These are phyloP conservation scores for Adelges cooleyi DNA, from an alignment of 1,140 invertebrate genomes.

Conservation along the genomic window DNA sequence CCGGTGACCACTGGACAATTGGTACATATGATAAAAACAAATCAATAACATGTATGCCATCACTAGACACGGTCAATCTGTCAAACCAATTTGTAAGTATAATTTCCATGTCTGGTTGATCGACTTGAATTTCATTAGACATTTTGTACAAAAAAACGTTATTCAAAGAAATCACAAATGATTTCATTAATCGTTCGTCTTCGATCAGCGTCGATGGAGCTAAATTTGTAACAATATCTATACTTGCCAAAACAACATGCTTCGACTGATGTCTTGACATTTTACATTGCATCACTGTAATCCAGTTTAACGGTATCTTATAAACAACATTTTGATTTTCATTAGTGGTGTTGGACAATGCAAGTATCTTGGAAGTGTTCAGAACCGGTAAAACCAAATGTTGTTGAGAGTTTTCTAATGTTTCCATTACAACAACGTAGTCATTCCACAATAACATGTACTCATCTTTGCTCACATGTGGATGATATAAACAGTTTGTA, in stretches of 20 bases:
- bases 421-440: conserved; percentile 44
- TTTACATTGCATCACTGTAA: conserved; percentile 16
- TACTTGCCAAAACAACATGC: conserved; percentile 10
- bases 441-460: conserved; percentile 36
- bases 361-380: conserved; percentile 37
- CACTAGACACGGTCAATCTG: neutral
- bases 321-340: neutral
- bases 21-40: neutral
- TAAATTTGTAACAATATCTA: conserved; percentile 9
- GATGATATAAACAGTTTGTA: conserved; percentile 30
- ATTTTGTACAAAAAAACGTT: conserved; percentile 10
- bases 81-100: neutral
- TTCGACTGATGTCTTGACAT: conserved; percentile 7
- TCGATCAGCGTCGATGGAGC: neutral
- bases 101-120: neutral
- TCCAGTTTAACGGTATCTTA: neutral
- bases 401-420: conserved; percentile 49
- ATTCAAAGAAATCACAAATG: conserved; percentile 7
- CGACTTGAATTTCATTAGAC: neutral
- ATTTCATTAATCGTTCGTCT: neutral
- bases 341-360: conserved; percentile 7
- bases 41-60: neutral
- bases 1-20: conserved; percentile 8
- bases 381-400: conserved; percentile 47
- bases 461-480: neutral